Conservation (phyloP, 2,888 invertebrate species). For the Microctonus brassicae region DNA sequence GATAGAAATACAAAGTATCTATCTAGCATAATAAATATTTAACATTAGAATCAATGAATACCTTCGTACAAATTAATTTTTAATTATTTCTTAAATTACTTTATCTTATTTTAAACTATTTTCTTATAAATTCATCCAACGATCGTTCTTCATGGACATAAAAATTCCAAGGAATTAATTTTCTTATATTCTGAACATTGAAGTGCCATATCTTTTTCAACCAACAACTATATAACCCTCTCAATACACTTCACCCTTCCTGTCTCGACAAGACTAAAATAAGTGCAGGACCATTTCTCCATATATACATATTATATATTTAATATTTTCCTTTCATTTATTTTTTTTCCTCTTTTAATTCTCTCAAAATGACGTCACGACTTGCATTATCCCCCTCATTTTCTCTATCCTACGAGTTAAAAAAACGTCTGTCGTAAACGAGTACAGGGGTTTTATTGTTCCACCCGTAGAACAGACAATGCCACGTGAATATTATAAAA, state of each 20-base stretch:
- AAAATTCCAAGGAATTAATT: not conserved
- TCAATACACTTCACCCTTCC: not conserved
- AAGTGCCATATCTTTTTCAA: not conserved
- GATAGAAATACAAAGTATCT: too few species aligned
- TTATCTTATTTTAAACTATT: too few species aligned
- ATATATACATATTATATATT: not conserved
- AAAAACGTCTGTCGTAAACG: conserved; percentile 67
- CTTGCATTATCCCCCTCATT: conserved; percentile 27
- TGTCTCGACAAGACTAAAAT: not conserved
- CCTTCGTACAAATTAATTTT: too few species aligned
- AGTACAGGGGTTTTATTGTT: conserved; percentile 69
- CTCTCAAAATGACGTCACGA: conserved; percentile 24
- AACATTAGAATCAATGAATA: too few species aligned
- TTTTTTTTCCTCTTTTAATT: conserved; percentile 2
- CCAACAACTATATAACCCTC: not conserved
- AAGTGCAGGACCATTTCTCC: not conserved
- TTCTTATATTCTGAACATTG: too few species aligned
- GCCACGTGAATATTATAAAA: conserved; percentile 67
- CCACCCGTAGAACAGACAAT: conserved; percentile 62
- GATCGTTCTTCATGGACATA: not conserved
- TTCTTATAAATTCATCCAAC: too few species aligned
- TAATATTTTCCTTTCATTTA: conserved; percentile 1
- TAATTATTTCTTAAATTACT: too few species aligned
- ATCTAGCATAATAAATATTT: too few species aligned
- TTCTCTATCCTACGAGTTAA: conserved; percentile 33